Evolutionary conservation across 2,888 invertebrate genomes (phyloP).

Genomic region (Drosophila infuscata): DNA sequence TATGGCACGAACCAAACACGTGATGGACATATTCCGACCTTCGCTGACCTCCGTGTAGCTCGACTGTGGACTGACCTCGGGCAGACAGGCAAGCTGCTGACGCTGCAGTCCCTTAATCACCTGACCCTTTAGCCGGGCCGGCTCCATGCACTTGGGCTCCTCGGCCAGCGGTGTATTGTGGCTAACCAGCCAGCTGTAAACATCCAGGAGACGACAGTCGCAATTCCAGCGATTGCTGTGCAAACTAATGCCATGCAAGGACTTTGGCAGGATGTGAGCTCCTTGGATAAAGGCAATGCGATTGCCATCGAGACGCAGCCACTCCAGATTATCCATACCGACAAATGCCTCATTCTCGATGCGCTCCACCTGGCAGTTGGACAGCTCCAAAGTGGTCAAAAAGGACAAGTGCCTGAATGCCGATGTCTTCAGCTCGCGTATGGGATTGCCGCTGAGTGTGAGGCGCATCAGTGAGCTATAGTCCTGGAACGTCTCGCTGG

Average conservation of each 20-base stretch:
- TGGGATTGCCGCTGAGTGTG: slow-evolving; percentile 92
- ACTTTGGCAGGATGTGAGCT: slow-evolving; percentile 90
- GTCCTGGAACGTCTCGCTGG: slow-evolving; percentile 91
- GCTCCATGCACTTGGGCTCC: slow-evolving; percentile 91
- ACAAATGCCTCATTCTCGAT: slow-evolving; percentile 93
- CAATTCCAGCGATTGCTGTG: slow-evolving; percentile 96
- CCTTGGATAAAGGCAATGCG: slow-evolving; percentile 90
- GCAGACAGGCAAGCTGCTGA: slow-evolving; percentile 92
- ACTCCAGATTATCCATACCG: slow-evolving; percentile 92
- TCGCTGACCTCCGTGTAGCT: slow-evolving; percentile 91
- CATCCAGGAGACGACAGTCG: slow-evolving; percentile 92
- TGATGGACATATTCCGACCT: slow-evolving; percentile 92
- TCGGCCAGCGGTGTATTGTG: slow-evolving; percentile 91
- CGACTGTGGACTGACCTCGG: slow-evolving; percentile 91
- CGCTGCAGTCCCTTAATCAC: slow-evolving; percentile 89
- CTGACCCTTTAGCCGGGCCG: slow-evolving; percentile 88
- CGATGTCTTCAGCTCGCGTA: slow-evolving; percentile 89
- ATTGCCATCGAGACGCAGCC: slow-evolving; percentile 94
- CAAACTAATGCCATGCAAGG: slow-evolving; percentile 91
- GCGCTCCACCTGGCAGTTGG: slow-evolving; percentile 91
- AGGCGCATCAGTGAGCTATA: slow-evolving; percentile 93
- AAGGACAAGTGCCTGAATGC: slow-evolving; percentile 91
- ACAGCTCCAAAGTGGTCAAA: slow-evolving; percentile 92
- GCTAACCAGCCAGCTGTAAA: slow-evolving; percentile 91
- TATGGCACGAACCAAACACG: slow-evolving; percentile 92